phyloP scores from a whole-genome alignment of 2,113 vertebrate genomes.

The Solea senegalensis region DNA sequence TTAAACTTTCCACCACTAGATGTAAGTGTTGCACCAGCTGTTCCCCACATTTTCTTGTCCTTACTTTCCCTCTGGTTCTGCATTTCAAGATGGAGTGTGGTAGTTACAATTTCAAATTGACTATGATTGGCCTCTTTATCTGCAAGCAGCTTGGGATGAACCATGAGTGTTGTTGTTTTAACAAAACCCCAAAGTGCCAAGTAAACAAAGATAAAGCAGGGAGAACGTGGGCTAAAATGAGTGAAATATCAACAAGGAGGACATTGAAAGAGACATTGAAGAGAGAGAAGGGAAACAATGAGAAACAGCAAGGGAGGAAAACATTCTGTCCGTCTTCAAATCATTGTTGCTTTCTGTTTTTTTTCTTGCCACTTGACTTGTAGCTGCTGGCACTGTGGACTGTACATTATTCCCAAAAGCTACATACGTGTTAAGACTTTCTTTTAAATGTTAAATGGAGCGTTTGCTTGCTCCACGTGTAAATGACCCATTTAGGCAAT shows the following conservation, averaged over 20 bases:
- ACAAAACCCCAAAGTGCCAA: not conserved
- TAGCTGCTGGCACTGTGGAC: slow-evolving; percentile 9
- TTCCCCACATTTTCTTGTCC: not conserved
- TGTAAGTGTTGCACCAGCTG: slow-evolving; percentile 64
- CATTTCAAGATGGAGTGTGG: not conserved
- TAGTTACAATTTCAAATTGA: not conserved
- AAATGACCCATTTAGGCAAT: slow-evolving; percentile 57
- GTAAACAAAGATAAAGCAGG: not conserved
- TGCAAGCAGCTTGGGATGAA: not conserved
- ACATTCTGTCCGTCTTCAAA: slow-evolving; percentile 25
- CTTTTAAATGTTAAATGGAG: slow-evolving; percentile 33
- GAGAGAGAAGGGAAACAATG: slow-evolving; percentile 19
- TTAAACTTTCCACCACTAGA: slow-evolving; percentile 56
- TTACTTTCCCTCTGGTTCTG: not conserved
- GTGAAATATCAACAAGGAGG: slow-evolving; percentile 3
- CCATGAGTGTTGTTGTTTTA: slow-evolving; percentile 19
- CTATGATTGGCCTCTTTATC: slow-evolving; percentile 5
- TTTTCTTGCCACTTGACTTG: not conserved
- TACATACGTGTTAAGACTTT: slow-evolving; percentile 10
- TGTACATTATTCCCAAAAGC: slow-evolving; percentile 16
- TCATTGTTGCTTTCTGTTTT: slow-evolving; percentile 18
- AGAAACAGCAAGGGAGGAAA: too few relatives aligned
- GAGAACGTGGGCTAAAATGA: slow-evolving; percentile 15
- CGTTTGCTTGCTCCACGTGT: slow-evolving; percentile 46
- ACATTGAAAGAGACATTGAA: not conserved